Evolutionary conservation across 23 tunicate genomes (phyloP), one percentile per base, ranked within the genome.

Genomic region (Trididemnum miniatum): DNA sequence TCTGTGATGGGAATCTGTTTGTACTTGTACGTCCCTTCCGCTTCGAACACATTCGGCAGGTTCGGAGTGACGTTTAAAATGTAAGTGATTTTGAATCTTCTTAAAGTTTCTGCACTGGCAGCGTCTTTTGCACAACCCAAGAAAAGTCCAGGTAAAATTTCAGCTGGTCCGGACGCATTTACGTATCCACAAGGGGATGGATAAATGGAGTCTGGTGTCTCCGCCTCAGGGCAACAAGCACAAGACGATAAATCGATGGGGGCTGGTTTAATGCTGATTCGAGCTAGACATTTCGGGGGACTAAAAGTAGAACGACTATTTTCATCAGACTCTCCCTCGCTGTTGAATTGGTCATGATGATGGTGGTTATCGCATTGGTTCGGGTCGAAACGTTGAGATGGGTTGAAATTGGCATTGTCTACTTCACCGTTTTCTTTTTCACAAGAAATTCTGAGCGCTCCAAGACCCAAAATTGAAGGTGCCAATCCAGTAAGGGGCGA

Each of bases 111-210:
- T 52, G 75, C 84, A 81, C 92, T 87, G 26, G 98, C 80, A 20
- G 98, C 93, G 80, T 93, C 98, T 63, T 84, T 84, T 49, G 98
- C 98, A 44, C 98, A 88, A 20, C 98, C 98, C 65, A 93, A 83
- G 59, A 88, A 93, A 3, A 93, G 81, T 9, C 89, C 82, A 36
- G 89, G 89, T 29, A 93, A 51, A 57, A 93, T 93, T 84, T 93
- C 98, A 35, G 88, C 98, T 26, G 98, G 98, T 0, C 72, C 80
- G 2, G 84, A 22, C 9, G 88, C 81, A 59, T 65, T 80, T 2
- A 83, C 89, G 82, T 82, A 83, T 7, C 74, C 51, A 28, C 84
- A 79, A 30, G 90, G 90, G 2, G 90, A 86, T 4, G 90, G 90
- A 33, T 82, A 86, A 31, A 62, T 31, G 27, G 67, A 32, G 26